Percentiles rank a stretch among this genome's conserved stretches.
Evolutionary conservation across 1,140 invertebrate genomes (phyloP).

Genomic region (Drusus annulatus): DNA sequence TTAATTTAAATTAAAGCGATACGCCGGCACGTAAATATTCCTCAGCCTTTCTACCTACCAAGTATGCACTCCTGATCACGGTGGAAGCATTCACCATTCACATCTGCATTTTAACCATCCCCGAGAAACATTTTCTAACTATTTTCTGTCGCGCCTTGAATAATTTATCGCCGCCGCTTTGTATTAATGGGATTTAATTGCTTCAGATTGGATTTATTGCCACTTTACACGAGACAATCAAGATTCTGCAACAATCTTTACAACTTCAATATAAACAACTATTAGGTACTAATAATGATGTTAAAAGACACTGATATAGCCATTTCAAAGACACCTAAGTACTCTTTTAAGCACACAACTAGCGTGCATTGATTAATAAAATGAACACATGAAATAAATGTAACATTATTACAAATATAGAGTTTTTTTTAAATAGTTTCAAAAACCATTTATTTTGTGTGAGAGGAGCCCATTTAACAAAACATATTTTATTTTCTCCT

Average conservation of each 20-base stretch:
- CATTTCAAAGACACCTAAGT: no score
- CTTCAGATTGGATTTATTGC: constrained; percentile 23
- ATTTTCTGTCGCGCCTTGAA: constrained; percentile 37
- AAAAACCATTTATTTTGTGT: no score
- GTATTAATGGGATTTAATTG: constrained; percentile 18
- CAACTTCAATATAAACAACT: no score
- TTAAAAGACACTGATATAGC: no score
- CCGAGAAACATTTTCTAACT: constrained; percentile 32
- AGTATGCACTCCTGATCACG: constrained; percentile 38
- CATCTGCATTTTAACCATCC: constrained; percentile 41
- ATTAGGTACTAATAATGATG: no score
- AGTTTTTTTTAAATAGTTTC: no score
- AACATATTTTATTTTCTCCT: no score
- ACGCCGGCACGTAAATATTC: constrained; percentile 49
- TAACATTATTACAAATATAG: no score
- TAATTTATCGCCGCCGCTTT: constrained; percentile 27
- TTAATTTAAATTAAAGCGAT: constrained; percentile 55
- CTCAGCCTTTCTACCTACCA: constrained; percentile 5
- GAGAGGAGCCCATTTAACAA: no score
- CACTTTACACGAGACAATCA: constrained; percentile 16
- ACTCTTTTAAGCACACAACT: no score
- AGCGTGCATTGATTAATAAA: no score
- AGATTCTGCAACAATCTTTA: background rate
- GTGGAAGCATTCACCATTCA: constrained; percentile 27
- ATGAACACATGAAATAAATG: no score